Conservation (phyloP, 2,888 invertebrate genomes). For the Pimpla rufipes region DNA sequence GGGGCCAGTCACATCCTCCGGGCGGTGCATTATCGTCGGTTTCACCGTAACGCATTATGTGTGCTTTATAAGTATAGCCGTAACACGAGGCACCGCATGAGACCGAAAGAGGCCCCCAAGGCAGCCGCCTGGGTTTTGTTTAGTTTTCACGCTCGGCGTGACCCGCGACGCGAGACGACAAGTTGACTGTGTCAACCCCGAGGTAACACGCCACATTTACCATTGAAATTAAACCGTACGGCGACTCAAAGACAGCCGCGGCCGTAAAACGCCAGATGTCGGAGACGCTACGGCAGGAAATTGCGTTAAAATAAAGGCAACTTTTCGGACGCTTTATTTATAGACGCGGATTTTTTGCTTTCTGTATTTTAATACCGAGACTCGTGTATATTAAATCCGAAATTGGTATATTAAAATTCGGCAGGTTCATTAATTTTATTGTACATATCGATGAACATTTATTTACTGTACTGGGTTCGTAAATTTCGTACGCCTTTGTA, state of each 20-base stretch:
- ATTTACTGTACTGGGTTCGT: too few relatives aligned
- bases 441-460: too few relatives aligned
- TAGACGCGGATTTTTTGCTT: not conserved
- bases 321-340: not conserved
- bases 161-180: constrained; percentile 48
- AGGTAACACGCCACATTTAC: constrained; percentile 34
- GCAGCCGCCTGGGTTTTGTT: constrained; percentile 8
- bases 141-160: constrained; percentile 27
- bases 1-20: constrained; percentile 71
- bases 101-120: too few relatives aligned
- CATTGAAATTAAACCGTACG: constrained; percentile 51
- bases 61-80: constrained; percentile 63
- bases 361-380: too few relatives aligned
- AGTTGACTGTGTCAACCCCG: constrained; percentile 74
- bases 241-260: constrained; percentile 42
- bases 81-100: not conserved
- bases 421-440: too few relatives aligned
- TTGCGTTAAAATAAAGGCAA: constrained; percentile 27
- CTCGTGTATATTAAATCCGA: too few relatives aligned
- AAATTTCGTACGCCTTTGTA: too few relatives aligned
- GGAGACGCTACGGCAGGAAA: constrained; percentile 31
- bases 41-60: constrained; percentile 77
- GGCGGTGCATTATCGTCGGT: constrained; percentile 76
- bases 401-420: too few relatives aligned
- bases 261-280: constrained; percentile 37